Evolutionary conservation across 2,113 vertebrate species (phyloP).

Genomic region (Gymnorhina tibicen): DNA sequence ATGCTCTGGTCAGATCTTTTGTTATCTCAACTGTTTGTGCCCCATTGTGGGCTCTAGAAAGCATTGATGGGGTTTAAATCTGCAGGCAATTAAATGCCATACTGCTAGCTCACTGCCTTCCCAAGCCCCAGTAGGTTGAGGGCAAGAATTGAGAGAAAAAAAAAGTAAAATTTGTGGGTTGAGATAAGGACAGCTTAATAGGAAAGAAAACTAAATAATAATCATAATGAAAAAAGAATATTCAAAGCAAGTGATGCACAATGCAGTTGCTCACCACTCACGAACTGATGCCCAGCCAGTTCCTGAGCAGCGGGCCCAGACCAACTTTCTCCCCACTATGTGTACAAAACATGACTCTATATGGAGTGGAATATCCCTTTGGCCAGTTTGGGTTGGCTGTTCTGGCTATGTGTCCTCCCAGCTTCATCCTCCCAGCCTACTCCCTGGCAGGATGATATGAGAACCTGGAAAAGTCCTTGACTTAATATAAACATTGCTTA

Average conservation of each 20-base stretch:
- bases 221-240: neutral
- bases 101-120: neutral
- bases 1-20: accelerated
- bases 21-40: neutral
- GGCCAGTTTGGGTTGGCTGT: neutral
- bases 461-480: neutral
- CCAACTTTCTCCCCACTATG: neutral
- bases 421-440: neutral
- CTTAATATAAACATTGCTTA: neutral
- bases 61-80: neutral
- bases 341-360: neutral
- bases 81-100: neutral
- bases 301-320: neutral
- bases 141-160: neutral
- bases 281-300: neutral
- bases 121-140: neutral
- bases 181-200: neutral
- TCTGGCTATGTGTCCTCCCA: neutral
- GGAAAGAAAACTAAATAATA: neutral
- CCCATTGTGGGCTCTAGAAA: neutral
- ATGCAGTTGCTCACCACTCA: neutral
- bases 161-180: neutral
- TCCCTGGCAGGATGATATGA: neutral
- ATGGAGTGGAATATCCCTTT: neutral
- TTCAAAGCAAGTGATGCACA: neutral